Percentiles rank a stretch among this genome's conserved stretches.
phyloP scores from a whole-genome alignment of 2,888 invertebrate genomes.

The Selenia dentaria region DNA sequence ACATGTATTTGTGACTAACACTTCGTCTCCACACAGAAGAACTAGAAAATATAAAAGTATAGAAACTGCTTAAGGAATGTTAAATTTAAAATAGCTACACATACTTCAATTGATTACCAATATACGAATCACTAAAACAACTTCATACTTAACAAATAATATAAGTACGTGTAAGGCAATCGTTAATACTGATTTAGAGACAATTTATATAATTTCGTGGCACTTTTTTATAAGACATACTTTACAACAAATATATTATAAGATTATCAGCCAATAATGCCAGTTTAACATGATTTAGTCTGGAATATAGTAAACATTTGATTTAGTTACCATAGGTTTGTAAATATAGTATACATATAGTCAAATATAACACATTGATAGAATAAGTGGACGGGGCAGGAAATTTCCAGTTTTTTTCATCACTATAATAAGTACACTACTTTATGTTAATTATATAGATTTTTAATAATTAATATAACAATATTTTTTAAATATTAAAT shows the following conservation, averaged over 20 bases:
- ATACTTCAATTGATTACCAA: background rate
- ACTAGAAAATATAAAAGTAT: no score
- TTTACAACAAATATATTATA: slow-evolving; percentile 28
- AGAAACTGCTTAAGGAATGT: slow-evolving; percentile 1
- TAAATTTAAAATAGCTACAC: background rate
- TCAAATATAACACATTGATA: slow-evolving; percentile 26
- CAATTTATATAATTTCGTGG: slow-evolving; percentile 43
- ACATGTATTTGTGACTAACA: no score
- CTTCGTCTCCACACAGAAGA: no score
- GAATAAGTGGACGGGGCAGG: slow-evolving; percentile 47
- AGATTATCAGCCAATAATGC: slow-evolving; percentile 18
- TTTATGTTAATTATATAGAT: no score
- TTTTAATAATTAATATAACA: slow-evolving; percentile 17
- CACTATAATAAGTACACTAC: no score
- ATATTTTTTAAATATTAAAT: slow-evolving; percentile 26
- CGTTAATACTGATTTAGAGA: slow-evolving; percentile 51
- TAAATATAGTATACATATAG: slow-evolving; percentile 31
- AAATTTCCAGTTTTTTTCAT: slow-evolving; percentile 30
- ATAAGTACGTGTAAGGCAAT: slow-evolving; percentile 47
- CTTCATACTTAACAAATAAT: slow-evolving; percentile 21
- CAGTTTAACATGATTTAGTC: slow-evolving; percentile 8
- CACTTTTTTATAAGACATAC: slow-evolving; percentile 28
- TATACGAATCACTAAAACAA: slow-evolving; percentile 18
- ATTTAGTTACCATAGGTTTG: slow-evolving; percentile 28
- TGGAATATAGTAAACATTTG: slow-evolving; percentile 4